phyloP scores from a whole-genome alignment of 2,888 invertebrate species.

The Rhamphomyia laevipes region DNA sequence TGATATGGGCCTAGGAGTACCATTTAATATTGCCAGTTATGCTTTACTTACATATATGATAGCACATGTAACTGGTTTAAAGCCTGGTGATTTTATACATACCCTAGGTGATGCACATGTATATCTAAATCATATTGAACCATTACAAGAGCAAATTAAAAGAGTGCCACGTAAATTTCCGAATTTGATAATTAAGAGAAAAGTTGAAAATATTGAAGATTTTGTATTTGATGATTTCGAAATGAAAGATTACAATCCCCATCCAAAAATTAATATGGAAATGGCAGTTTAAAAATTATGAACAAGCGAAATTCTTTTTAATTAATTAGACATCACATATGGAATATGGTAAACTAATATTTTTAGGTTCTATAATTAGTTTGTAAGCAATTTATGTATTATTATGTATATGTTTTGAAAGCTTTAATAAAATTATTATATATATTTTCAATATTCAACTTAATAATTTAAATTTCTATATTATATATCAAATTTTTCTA shows the following conservation, averaged over 20 bases:
- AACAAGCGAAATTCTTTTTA: too few relatives aligned
- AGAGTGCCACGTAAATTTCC: constrained; percentile 76
- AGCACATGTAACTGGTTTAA: constrained; percentile 82
- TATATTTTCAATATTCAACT: too few relatives aligned
- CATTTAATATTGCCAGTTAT: constrained; percentile 97
- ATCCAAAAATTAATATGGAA: constrained; percentile 82
- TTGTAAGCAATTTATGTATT: too few relatives aligned
- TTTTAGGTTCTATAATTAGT: too few relatives aligned
- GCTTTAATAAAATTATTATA: too few relatives aligned
- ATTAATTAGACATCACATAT: too few relatives aligned
- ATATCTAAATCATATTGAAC: constrained; percentile 79
- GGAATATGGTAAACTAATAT: too few relatives aligned
- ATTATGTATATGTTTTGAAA: too few relatives aligned
- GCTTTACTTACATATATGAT: constrained; percentile 89
- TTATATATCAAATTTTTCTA: too few relatives aligned
- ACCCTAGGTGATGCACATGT: constrained; percentile 93
- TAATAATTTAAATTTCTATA: too few relatives aligned
- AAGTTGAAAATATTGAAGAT: constrained; percentile 70
- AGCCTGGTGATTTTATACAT: constrained; percentile 89
- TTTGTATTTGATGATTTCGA: constrained; percentile 80
- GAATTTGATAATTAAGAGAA: constrained; percentile 59
- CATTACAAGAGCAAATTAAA: constrained; percentile 65
- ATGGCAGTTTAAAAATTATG: constrained; percentile 42
- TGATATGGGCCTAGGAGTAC: constrained; percentile 96
- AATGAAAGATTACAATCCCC: constrained; percentile 71